A percentile compares a stretch with the other conserved stretches of the same genome.
Conservation (phyloP, 2,797 vertebrate species). For the Diceros bicornis region DNA sequence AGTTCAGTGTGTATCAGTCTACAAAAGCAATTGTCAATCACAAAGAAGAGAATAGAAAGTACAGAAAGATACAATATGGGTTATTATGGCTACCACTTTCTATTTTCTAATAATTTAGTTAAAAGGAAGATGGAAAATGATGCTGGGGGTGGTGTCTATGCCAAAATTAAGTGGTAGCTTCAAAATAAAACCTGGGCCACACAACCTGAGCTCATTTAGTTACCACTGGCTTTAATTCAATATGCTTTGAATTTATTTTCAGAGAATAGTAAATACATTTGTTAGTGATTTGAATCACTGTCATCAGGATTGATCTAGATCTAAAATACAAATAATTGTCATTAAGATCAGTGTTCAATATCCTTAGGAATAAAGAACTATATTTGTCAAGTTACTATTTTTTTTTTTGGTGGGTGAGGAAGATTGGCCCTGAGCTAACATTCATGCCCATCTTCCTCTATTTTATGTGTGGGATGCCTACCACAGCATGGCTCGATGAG, state of each 20-base stretch:
- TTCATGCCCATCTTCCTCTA: too few relatives aligned
- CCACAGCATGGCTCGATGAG: too few relatives aligned
- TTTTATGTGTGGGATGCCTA: too few relatives aligned
- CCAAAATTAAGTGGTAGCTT: constrained; percentile 21
- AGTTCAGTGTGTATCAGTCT: constrained; percentile 28
- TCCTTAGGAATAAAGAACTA: neutral
- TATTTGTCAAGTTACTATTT: constrained; percentile 27
- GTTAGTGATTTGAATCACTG: constrained; percentile 49
- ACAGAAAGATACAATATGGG: neutral
- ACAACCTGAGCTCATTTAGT: neutral
- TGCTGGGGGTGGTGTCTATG: neutral
- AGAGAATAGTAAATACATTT: constrained; percentile 27
- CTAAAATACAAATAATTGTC: constrained; percentile 9
- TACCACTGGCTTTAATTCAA: constrained; percentile 44
- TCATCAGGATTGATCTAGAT: constrained; percentile 16
- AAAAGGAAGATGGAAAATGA: constrained; percentile 23
- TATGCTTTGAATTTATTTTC: constrained; percentile 50
- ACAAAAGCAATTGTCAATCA: neutral
- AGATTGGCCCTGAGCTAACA: too few relatives aligned
- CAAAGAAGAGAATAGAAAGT: neutral
- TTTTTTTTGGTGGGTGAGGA: too few relatives aligned
- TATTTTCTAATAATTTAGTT: constrained; percentile 22
- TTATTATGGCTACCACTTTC: constrained; percentile 20
- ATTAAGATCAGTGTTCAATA: constrained; percentile 57
- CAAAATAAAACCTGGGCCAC: neutral